Evolutionary conservation across 2,797 vertebrate species (phyloP).

Genomic region (Halcyon badia): DNA sequence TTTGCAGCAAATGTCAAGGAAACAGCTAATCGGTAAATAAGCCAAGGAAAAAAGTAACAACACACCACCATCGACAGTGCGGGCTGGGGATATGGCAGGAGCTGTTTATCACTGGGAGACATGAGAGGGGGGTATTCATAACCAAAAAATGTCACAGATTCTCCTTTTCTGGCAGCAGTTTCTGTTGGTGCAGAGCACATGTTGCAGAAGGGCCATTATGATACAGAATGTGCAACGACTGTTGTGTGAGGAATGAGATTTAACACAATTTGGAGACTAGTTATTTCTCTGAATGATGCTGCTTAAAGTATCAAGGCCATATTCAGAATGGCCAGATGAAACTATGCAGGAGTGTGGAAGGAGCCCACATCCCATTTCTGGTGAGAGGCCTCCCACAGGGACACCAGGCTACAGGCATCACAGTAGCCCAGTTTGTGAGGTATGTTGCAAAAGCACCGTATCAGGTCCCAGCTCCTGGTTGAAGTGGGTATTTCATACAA

Average conservation of each 20-base stretch:
- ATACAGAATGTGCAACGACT: no score
- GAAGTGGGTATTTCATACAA: accelerated
- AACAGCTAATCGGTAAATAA: not conserved
- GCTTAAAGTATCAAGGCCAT: not conserved
- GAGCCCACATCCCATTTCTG: accelerated
- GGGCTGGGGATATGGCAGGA: not conserved
- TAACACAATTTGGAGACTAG: not conserved
- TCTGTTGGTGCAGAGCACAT: not conserved
- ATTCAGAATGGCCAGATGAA: accelerated
- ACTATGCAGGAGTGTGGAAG: not conserved
- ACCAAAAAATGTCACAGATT: not conserved
- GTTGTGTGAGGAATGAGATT: not conserved
- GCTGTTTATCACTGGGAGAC: accelerated
- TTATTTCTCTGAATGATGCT: not conserved
- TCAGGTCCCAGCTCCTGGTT: accelerated
- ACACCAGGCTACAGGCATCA: not conserved
- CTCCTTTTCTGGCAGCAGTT: not conserved
- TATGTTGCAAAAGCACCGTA: accelerated
- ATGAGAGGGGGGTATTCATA: not conserved
- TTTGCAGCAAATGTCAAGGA: not conserved
- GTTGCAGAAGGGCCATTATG: not conserved
- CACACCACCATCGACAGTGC: conserved; percentile 48
- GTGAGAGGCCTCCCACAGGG: not conserved
- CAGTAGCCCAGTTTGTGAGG: not conserved
- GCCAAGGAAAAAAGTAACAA: conserved; percentile 30